phyloP scores from a whole-genome alignment of 2,797 vertebrate genomes.

The Taeniopygia guttata region DNA sequence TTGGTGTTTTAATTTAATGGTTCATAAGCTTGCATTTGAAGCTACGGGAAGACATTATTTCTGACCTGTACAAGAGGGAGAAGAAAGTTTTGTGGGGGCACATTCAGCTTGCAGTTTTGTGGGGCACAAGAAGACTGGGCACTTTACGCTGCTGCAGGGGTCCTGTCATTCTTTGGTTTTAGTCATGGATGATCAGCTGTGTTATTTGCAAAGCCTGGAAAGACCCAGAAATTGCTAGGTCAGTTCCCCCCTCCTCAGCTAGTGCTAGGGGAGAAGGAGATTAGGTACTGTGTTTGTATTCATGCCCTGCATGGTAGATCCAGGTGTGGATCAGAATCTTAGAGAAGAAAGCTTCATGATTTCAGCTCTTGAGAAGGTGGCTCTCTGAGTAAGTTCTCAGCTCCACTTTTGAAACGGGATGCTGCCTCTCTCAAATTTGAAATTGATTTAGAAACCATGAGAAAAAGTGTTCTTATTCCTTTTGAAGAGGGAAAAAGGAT shows the following conservation, averaged over 20 bases:
- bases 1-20: background rate
- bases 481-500: background rate
- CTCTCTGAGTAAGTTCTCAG: background rate
- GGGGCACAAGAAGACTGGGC: background rate
- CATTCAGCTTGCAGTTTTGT: rapidly evolving
- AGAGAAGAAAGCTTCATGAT: background rate
- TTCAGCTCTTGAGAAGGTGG: background rate
- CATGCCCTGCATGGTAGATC: background rate
- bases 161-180: background rate
- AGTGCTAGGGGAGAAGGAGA: background rate
- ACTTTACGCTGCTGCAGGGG: rapidly evolving
- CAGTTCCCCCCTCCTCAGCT: background rate
- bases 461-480: background rate
- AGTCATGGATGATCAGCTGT: background rate
- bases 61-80: background rate
- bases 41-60: background rate
- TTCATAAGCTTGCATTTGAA: background rate
- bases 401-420: background rate
- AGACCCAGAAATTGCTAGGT: background rate
- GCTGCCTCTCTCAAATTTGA: background rate
- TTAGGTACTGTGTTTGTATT: background rate
- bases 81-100: background rate
- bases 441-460: background rate
- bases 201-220: background rate
- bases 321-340: background rate